Conservation (phyloP, 2,113 vertebrate genomes). For the Piprites chloris region DNA sequence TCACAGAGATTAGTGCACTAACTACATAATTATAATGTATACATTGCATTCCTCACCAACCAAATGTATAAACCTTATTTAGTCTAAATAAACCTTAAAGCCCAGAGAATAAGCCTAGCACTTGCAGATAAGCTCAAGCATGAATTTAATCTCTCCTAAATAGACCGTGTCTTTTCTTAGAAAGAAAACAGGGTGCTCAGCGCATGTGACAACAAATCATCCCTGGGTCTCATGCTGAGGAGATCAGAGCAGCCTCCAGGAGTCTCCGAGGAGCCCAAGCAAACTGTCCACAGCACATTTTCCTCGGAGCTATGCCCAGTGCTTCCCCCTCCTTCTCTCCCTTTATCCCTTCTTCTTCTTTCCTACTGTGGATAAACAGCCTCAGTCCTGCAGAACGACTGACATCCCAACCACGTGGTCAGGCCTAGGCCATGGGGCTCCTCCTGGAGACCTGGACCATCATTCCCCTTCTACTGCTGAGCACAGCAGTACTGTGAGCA, state of each 20-base stretch:
- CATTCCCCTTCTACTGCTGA: neutral
- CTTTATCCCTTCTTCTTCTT: neutral
- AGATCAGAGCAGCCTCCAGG: neutral
- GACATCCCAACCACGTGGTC: neutral
- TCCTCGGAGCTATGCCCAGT: neutral
- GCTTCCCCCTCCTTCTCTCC: neutral
- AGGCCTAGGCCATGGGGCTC: neutral
- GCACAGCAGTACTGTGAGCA: neutral
- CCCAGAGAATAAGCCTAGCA: neutral
- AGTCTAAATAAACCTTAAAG: constrained; percentile 8
- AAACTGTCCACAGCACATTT: neutral
- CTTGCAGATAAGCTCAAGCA: neutral
- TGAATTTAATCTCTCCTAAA: neutral
- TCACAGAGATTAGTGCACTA: constrained; percentile 10
- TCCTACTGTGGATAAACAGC: fast-evolving
- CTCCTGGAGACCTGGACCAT: neutral
- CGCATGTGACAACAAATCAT: neutral
- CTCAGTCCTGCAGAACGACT: fast-evolving
- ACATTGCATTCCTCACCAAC: neutral
- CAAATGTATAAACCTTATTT: neutral
- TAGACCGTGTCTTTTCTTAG: neutral
- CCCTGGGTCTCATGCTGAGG: neutral
- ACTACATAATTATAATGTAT: neutral
- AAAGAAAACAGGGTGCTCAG: neutral
- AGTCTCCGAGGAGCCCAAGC: neutral